These are phyloP conservation scores for Chaetodon trifasciatus DNA, from an alignment of 2,797 vertebrate genomes.

Conservation along the genomic window DNA sequence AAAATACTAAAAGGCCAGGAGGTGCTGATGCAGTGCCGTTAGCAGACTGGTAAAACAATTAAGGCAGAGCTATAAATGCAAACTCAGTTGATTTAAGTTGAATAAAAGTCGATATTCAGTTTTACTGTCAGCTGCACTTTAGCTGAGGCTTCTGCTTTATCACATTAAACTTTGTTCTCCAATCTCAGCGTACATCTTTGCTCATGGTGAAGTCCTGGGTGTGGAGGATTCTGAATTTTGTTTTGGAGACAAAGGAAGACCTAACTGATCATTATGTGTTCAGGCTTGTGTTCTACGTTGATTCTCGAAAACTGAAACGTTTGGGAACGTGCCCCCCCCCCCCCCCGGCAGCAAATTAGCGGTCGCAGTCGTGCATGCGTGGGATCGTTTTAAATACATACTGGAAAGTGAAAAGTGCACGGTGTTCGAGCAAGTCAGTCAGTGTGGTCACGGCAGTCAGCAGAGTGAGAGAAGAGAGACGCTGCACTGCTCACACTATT, in stretches of 20 bases:
- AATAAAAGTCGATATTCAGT: conserved; percentile 68
- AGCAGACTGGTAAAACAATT: conserved; percentile 78
- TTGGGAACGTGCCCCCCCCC: no score
- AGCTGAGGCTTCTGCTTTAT: conserved; percentile 46
- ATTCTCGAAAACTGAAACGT: conserved; percentile 13
- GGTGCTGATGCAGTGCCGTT: conserved; percentile 77
- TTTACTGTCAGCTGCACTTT: conserved; percentile 64
- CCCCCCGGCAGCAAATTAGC: conserved; percentile 43
- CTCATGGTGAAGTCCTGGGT: background rate
- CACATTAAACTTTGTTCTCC: conserved; percentile 42
- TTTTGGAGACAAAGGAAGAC: background rate
- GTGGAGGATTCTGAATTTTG: background rate
- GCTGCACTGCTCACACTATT: conserved; percentile 53
- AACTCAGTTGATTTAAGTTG: conserved; percentile 75
- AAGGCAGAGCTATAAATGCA: conserved; percentile 73
- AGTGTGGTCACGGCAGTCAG: conserved; percentile 55
- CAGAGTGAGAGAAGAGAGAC: conserved; percentile 36
- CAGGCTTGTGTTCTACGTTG: background rate
- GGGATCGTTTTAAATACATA: conserved; percentile 46
- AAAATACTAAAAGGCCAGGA: conserved; percentile 69
- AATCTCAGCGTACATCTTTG: conserved; percentile 23
- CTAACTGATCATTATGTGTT: background rate
- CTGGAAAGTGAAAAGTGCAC: conserved; percentile 64
- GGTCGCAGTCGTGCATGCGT: background rate
- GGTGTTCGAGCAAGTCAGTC: conserved; percentile 65